Percentiles rank a stretch among this genome's conserved stretches.
phyloP scores from a whole-genome alignment of 2,113 vertebrate species.

The Daubentonia madagascariensis region DNA sequence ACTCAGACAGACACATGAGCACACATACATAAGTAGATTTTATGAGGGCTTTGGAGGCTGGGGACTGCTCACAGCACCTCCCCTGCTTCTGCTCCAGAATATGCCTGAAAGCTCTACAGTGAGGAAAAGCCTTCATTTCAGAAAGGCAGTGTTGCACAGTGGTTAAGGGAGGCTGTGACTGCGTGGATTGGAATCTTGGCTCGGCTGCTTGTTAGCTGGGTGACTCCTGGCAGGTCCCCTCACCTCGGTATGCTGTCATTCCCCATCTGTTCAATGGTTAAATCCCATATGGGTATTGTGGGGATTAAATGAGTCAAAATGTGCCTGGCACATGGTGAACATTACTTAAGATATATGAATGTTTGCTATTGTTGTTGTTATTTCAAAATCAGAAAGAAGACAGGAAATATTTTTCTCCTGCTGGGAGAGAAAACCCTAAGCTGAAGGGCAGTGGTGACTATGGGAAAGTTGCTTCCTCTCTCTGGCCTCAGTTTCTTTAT shows the following conservation, averaged over 20 bases:
- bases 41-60: neutral
- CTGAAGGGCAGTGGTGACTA: neutral
- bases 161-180: too few relatives aligned
- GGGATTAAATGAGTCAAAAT: neutral
- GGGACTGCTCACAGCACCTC: neutral
- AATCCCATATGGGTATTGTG: neutral
- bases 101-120: neutral
- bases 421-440: neutral
- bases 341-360: neutral
- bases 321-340: neutral
- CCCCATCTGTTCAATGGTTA: neutral
- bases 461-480: neutral
- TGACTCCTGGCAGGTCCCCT: neutral
- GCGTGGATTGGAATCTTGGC: neutral
- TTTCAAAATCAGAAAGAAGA: neutral
- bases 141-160: neutral
- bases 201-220: neutral
- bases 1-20: fast-evolving
- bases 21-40: too few relatives aligned
- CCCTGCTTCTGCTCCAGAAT: neutral
- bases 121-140: neutral
- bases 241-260: neutral
- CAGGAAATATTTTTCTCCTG: neutral
- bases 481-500: neutral
- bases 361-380: neutral